A percentile compares a stretch with the other conserved stretches of the same genome.
phyloP scores from a whole-genome alignment of 2,888 invertebrate species.

The Chloromyia formosa region DNA sequence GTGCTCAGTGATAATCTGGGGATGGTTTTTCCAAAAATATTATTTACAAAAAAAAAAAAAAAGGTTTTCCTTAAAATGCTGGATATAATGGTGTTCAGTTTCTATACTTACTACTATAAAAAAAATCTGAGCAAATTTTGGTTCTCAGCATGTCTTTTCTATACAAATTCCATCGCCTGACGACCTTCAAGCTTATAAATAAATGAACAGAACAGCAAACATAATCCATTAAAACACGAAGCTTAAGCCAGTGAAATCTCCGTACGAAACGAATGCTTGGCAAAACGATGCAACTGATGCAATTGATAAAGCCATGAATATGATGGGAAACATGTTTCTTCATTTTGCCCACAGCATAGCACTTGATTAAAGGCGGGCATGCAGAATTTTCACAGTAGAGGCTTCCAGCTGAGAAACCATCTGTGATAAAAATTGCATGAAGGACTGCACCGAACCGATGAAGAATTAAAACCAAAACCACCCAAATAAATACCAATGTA shows the following conservation, averaged over 20 bases:
- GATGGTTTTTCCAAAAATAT: no score
- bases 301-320: slow-evolving; percentile 45
- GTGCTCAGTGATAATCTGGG: no score
- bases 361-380: not conserved
- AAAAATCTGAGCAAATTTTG: no score
- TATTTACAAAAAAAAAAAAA: no score
- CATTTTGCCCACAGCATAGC: not conserved
- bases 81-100: no score
- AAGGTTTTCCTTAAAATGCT: no score
- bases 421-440: slow-evolving; percentile 21
- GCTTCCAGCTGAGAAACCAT: slow-evolving; percentile 11
- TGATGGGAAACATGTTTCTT: slow-evolving; percentile 47
- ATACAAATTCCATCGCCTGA: no score
- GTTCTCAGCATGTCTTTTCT: no score
- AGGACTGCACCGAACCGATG: not conserved
- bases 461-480: slow-evolving; percentile 8
- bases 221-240: not conserved
- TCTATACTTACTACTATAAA: no score
- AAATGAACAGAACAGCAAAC: not conserved
- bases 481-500: slow-evolving; percentile 20
- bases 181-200: not conserved
- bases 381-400: slow-evolving; percentile 12
- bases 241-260: slow-evolving; percentile 2
- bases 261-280: slow-evolving; percentile 34
- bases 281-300: slow-evolving; percentile 39